Conservation (phyloP, 2,113 vertebrate genomes). For the Caranx melampygus region DNA sequence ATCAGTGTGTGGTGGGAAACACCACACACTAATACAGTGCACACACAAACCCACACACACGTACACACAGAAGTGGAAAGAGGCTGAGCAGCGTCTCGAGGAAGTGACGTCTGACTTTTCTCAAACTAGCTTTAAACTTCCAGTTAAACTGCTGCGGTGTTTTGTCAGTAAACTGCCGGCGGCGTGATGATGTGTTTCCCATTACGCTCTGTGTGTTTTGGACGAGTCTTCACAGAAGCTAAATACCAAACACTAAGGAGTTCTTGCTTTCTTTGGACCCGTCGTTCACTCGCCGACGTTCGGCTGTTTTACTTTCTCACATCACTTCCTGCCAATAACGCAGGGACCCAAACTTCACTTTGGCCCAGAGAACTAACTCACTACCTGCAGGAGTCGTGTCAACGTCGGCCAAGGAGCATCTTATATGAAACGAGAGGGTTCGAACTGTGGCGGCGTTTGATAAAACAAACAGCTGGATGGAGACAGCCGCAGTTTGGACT, state of each 20-base stretch:
- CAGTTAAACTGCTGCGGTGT: constrained; percentile 3
- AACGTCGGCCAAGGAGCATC: too few species aligned
- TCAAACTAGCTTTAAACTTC: constrained; percentile 5
- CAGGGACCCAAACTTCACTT: not conserved
- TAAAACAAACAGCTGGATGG: too few species aligned
- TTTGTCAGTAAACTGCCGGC: constrained; percentile 6
- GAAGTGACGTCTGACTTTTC: not conserved
- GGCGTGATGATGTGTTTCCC: constrained; percentile 11
- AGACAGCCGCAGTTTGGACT: too few species aligned
- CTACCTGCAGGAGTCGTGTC: too few species aligned
- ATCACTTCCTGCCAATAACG: not conserved
- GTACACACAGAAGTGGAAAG: not conserved
- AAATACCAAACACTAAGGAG: not conserved
- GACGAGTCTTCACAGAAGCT: constrained; percentile 9
- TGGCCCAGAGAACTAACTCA: too few species aligned
- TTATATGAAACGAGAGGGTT: too few species aligned
- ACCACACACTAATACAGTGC: not conserved
- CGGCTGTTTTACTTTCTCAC: not conserved
- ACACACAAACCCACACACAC: not conserved
- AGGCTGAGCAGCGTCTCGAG: constrained; percentile 2
- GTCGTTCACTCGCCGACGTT: not conserved
- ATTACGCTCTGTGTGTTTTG: constrained; percentile 8
- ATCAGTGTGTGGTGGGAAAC: not conserved
- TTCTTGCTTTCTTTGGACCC: not conserved
- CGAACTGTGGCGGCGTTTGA: too few species aligned